These are phyloP conservation scores for Apamea epomidion DNA, from an alignment of 2,888 invertebrate species.

Conservation along the genomic window DNA sequence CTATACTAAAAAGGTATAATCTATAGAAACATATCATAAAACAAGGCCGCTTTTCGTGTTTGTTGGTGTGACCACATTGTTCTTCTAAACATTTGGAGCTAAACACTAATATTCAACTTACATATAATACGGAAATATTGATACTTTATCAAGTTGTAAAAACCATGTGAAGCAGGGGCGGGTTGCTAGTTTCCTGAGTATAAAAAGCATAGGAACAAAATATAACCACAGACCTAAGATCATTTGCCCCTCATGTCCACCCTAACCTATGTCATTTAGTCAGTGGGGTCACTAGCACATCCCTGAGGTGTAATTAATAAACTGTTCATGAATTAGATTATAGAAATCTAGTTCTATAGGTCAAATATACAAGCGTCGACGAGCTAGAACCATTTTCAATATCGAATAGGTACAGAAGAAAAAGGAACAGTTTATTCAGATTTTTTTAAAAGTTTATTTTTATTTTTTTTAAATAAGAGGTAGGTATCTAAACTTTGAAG, in stretches of 20 bases:
- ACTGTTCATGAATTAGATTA: not conserved
- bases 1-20: not conserved
- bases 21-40: not conserved
- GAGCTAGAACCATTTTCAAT: conserved; percentile 10
- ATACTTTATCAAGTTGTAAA: not conserved
- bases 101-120: not conserved
- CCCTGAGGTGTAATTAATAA: conserved; percentile 31
- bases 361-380: not conserved
- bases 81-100: too few species aligned
- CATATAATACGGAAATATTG: not conserved
- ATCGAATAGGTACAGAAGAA: not conserved
- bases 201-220: not conserved
- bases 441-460: too few species aligned
- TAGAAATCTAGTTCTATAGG: conserved; percentile 14
- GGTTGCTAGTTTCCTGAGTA: not conserved
- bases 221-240: not conserved
- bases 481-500: not conserved
- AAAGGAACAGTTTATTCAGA: not conserved
- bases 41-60: too few species aligned
- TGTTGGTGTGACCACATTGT: too few species aligned
- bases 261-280: not conserved
- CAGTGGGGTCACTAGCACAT: conserved; percentile 6
- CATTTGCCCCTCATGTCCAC: not conserved
- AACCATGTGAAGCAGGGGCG: not conserved
- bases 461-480: not conserved